These are phyloP conservation scores for Cantharis rufa DNA, from an alignment of 2,888 invertebrate species.

Conservation along the genomic window DNA sequence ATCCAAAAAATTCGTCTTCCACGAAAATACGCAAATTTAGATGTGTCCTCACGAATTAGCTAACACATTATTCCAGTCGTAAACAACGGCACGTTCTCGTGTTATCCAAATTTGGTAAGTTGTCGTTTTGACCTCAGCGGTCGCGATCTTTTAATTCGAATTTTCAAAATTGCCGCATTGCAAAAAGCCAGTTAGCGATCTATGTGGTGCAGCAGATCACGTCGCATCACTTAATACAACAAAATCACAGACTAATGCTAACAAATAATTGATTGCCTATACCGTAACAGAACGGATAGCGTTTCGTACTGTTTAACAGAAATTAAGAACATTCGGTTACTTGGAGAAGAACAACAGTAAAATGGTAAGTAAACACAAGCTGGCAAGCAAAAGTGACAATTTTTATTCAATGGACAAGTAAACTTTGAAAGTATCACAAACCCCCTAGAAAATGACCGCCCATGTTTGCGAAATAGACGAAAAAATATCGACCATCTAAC, in stretches of 20 bases:
- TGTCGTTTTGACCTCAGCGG: slow-evolving; percentile 5
- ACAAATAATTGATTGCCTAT: slow-evolving; percentile 2
- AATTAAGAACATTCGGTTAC: slow-evolving; percentile 3
- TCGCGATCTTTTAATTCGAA: not conserved
- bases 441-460: not conserved
- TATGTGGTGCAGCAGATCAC: not conserved
- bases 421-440: not conserved
- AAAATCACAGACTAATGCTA: not conserved
- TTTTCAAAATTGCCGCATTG: not conserved
- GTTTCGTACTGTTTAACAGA: slow-evolving; percentile 3
- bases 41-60: not conserved
- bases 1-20: not conserved
- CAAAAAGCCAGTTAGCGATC: not conserved
- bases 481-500: not conserved
- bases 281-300: slow-evolving; percentile 3
- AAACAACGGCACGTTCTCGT: slow-evolving; percentile 4
- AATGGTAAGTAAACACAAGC: not conserved
- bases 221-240: not conserved
- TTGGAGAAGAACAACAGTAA: not conserved
- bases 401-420: not conserved
- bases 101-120: slow-evolving; percentile 1
- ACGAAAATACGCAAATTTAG: not conserved
- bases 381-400: not conserved
- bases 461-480: not conserved
- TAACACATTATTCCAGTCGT: not conserved